Conservation (phyloP, 2,888 invertebrate species). For the Branchipolynoe longqiensis region DNA sequence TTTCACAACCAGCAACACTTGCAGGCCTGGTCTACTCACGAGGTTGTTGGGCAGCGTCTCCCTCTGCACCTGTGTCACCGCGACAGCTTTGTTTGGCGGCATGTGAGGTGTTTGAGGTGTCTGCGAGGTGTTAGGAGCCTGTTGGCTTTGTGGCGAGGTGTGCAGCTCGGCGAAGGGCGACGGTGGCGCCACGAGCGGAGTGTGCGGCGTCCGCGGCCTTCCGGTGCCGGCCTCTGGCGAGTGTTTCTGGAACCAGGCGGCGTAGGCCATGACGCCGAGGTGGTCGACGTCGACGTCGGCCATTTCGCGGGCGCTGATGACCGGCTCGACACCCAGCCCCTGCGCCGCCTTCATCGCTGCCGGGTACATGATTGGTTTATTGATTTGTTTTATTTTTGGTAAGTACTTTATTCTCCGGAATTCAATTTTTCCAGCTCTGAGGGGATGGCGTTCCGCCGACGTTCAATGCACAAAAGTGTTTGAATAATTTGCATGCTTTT, state of each 20-base stretch:
- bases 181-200: slow-evolving; percentile 25
- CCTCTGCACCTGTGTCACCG: slow-evolving; percentile 34
- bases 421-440: too few species aligned
- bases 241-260: slow-evolving; percentile 91
- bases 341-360: slow-evolving; percentile 85
- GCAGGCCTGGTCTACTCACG: background rate
- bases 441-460: too few species aligned
- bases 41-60: slow-evolving; percentile 50
- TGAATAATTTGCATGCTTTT: too few species aligned
- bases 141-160: background rate
- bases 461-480: too few species aligned
- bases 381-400: too few species aligned
- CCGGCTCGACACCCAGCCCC: slow-evolving; percentile 91
- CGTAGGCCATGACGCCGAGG: slow-evolving; percentile 98
- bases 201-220: background rate
- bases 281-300: slow-evolving; percentile 97
- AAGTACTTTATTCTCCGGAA: too few species aligned
- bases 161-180: background rate
- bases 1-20: too few species aligned
- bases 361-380: too few species aligned
- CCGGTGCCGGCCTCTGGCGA: background rate
- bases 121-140: background rate
- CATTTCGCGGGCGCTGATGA: slow-evolving; percentile 95
- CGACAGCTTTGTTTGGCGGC: slow-evolving; percentile 12
- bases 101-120: background rate